Base-by-base conservation (phyloP, 2,113 vertebrate species). In the Tyto alba region DNA sequence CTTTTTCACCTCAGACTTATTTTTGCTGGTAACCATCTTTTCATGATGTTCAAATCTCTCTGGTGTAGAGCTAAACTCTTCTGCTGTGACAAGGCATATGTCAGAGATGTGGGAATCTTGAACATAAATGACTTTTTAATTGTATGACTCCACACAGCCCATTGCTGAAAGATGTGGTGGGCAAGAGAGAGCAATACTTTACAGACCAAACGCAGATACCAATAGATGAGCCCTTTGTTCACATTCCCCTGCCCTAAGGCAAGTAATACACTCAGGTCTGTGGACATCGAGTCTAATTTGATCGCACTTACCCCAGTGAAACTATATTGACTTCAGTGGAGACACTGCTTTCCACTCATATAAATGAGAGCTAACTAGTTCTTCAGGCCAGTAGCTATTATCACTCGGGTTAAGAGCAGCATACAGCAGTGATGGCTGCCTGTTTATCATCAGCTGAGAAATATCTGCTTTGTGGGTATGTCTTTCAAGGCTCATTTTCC, bases 281-380 rank as follows among this genome's bases (percentile, higher is more conserved):
- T 78, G 92, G 94, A 92, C 94, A 91, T 82, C 4, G 16, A 95
- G 95, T 74, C 92, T 95, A 95, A 97, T 95, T 95, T 96, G 95
- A 96, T 96, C 87, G 32, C 77, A 40, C 69, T 92, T 87, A 95
- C 89, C 95, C 77, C 81, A 50, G 71, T 77, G 91, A 93, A 97
- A 89, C 91, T 89, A 47, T 95, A 92, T 93, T 94, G 94, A 96
- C 94, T 95, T 93, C 68, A 1, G 92, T 76, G 81, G 53, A 96
- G 89, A 91, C 81, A 73, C 94, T 89, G 95, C 73, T 95, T 96
- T 87, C 80, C 80, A 68, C 72, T 45, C 86, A 89, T 89, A 95
- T 75, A 94, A 93, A 94, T 94, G 94, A 91, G 86, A 92, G 48
- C 36, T 95, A 96, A 93, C 91, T 78, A 91, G 77, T 87, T 96